Evolutionary conservation across 2,888 invertebrate genomes (phyloP).

Genomic region (Gastracanthus pulcherrimus): DNA sequence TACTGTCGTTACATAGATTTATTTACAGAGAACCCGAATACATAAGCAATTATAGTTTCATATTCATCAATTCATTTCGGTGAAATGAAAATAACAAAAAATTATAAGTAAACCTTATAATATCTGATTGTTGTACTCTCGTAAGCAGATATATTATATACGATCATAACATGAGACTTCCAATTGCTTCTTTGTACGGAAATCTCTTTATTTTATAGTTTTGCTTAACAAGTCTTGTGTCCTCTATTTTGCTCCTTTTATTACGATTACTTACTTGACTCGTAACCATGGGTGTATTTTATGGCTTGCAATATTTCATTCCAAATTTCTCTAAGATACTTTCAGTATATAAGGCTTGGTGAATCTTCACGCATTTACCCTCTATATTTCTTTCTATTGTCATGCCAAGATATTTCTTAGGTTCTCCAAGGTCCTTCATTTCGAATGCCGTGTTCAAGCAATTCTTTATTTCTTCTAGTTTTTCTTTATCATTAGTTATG

Average conservation of each 20-base stretch:
- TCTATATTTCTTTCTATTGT: conserved; percentile 57
- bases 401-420: conserved; percentile 59
- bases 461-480: conserved; percentile 14
- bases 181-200: conserved; percentile 61
- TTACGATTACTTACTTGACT: conserved; percentile 42
- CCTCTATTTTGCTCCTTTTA: too few species aligned
- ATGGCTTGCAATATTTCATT: conserved; percentile 41
- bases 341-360: conserved; percentile 56
- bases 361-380: conserved; percentile 48
- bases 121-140: too few species aligned
- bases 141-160: too few species aligned
- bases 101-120: too few species aligned
- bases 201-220: not conserved
- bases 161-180: too few species aligned
- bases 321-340: conserved; percentile 51
- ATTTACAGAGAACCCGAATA: too few species aligned
- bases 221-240: not conserved
- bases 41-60: too few species aligned
- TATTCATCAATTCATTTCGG: too few species aligned
- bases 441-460: conserved; percentile 57
- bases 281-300: conserved; percentile 49
- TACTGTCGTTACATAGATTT: too few species aligned
- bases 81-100: too few species aligned
- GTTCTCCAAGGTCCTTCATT: conserved; percentile 61
- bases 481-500: conserved; percentile 54